A percentile compares a stretch with the other conserved stretches of the same genome.
Evolutionary conservation across 2,797 vertebrate species (phyloP).

Genomic region (Ctenopoma multispine): DNA sequence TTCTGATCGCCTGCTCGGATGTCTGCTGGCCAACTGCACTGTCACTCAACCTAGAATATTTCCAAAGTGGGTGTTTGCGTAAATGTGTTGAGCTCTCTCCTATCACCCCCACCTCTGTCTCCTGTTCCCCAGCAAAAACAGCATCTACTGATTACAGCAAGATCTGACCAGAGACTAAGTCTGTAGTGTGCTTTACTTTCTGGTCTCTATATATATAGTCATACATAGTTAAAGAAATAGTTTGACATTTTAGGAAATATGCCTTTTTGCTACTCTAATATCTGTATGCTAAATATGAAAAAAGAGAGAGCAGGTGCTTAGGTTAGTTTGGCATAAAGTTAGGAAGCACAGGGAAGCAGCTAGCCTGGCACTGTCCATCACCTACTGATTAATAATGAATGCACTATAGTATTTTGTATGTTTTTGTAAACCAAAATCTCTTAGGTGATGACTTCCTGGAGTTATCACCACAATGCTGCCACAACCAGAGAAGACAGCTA

Average conservation of each 20-base stretch:
- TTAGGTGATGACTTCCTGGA: not conserved
- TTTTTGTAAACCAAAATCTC: no score
- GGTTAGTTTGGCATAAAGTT: conserved; percentile 3
- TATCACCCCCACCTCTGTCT: conserved; percentile 24
- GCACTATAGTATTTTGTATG: no score
- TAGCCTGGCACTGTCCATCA: no score
- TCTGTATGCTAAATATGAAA: not conserved
- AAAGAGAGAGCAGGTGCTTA: not conserved
- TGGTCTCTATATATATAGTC: conserved; percentile 42
- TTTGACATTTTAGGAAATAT: conserved; percentile 11
- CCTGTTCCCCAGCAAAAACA: conserved; percentile 49
- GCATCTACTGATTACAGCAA: conserved; percentile 63
- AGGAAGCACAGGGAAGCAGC: not conserved
- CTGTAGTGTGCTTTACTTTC: conserved; percentile 21
- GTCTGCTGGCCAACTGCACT: not conserved
- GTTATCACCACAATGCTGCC: not conserved
- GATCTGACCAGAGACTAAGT: conserved; percentile 12
- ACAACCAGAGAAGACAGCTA: not conserved
- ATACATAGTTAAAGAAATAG: conserved; percentile 33
- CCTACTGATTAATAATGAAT: no score
- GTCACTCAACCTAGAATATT: not conserved
- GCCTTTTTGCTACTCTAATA: not conserved
- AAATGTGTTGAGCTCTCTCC: conserved; percentile 27
- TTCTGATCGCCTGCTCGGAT: not conserved
- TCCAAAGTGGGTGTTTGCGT: not conserved